Percentiles rank a stretch among this genome's conserved stretches.
Evolutionary conservation across 2,113 vertebrate species (phyloP).

Genomic region (Sciurus niger): DNA sequence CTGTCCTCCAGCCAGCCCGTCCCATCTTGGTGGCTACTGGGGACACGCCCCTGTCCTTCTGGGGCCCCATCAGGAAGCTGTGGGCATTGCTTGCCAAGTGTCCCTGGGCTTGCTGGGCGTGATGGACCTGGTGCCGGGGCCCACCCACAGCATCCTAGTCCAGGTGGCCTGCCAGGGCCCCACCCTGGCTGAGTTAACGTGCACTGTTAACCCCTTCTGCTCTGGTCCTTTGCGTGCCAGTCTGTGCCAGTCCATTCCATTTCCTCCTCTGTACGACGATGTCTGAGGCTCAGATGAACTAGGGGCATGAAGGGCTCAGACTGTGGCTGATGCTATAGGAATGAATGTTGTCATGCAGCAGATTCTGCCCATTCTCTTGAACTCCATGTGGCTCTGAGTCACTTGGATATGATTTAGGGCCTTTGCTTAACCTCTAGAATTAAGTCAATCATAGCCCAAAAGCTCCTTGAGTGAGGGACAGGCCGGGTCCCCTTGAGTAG

Average conservation of each 20-base stretch:
- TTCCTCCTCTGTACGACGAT: neutral
- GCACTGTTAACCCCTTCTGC: neutral
- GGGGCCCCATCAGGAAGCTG: neutral
- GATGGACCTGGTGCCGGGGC: neutral
- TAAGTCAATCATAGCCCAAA: neutral
- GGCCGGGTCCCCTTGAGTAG: neutral
- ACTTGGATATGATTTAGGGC: neutral
- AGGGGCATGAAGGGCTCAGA: neutral
- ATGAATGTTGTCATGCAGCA: too few relatives aligned
- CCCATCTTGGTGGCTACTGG: neutral
- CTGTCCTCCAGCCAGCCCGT: neutral
- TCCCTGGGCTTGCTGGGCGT: neutral
- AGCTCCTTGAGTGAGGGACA: neutral
- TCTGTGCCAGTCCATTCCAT: neutral
- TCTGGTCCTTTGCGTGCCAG: neutral
- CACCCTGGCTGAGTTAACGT: neutral
- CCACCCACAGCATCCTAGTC: neutral
- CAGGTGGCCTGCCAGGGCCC: neutral
- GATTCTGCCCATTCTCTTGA: neutral
- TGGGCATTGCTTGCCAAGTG: neutral
- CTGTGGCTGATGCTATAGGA: accelerated
- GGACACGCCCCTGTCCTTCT: neutral
- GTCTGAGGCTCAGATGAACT: neutral
- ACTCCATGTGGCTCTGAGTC: neutral
- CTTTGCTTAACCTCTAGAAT: neutral